Base-by-base conservation (phyloP, 2,888 invertebrate species). In the Trimorus sp. region DNA sequence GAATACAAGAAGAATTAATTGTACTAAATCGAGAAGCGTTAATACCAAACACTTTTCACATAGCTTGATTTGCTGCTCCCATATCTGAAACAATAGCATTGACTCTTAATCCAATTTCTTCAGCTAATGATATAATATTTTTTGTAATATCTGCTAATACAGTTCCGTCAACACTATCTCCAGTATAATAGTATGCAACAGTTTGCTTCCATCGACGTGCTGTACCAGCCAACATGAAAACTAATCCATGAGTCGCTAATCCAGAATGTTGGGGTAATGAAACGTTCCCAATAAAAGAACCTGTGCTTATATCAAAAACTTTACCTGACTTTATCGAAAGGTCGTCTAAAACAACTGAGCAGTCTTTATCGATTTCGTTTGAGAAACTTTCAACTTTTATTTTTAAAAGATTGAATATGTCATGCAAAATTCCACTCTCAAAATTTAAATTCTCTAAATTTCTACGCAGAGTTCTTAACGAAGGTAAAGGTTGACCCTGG, bases 101-200 rank as follows among this genome's bases (percentile, higher is more conserved):
- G 53, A 88, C 82, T 26, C 79, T 83, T 70, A 85, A 86, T 79
- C 80, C 86, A 54, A 85, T 45, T 86, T 54, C 77, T 59, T 69
- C 84, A 80, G 59, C 73, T 8, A 40, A 87, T 70, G 36, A 86
- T 84, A 45, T 45, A 45, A 45, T 45, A 11, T 45, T 12, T 56
- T n/a, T 85, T 12, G 86, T 74, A n/a, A 87, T 84, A 12, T 63
- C 14, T 70, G 83, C 75, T 36, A 86, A 84, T 1, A 79, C 40
- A 0, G 63, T 45, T 16, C 86, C 87, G 53, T 85, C 70, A n/a
- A 86, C 79, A n/a, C 84, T 85, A 42, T 85, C 74, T 4, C 82
- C 73, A 56, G 88, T 86, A 69, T 85, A 88, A 79, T 86, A 86
- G 80, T 87, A 88, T 7, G 84, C 87, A 8, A 88, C 84, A 11